phyloP scores from a whole-genome alignment of 1,140 invertebrate species.

The Panulirus ornatus region DNA sequence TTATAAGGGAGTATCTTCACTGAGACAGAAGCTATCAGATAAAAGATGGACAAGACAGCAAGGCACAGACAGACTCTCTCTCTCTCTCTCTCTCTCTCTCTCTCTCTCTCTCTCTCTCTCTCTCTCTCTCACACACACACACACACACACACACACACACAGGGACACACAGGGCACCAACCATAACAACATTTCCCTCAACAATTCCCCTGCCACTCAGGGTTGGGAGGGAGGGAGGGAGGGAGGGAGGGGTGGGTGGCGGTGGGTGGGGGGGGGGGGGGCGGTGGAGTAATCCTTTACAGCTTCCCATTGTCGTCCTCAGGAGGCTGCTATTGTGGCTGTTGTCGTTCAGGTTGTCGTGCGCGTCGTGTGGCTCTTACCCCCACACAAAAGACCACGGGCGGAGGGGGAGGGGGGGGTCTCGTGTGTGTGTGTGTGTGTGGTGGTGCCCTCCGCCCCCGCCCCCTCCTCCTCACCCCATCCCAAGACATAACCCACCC shows the following conservation, averaged over 20 bases:
- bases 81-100: conserved; percentile 17
- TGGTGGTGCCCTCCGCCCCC: no score
- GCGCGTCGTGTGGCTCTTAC: no score
- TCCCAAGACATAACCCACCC: no score
- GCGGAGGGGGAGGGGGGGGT: no score
- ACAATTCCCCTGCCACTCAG: neutral
- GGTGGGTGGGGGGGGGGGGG: neutral
- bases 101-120: no score
- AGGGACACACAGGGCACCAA: neutral
- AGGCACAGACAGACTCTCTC: neutral
- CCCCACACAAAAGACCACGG: no score
- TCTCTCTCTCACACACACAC: neutral
- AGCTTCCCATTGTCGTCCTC: no score
- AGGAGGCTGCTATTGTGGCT: no score
- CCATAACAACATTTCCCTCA: neutral
- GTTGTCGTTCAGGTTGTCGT: no score
- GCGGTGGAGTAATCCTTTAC: no score
- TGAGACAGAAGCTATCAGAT: neutral
- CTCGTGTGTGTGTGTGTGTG: no score
- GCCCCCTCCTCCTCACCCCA: no score
- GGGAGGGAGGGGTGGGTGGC: neutral
- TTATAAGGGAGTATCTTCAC: neutral
- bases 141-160: conserved; percentile 9
- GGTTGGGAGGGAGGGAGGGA: neutral
- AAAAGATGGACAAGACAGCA: neutral